phyloP scores from a whole-genome alignment of 2,113 vertebrate species.

The Coptodon rendalli region DNA sequence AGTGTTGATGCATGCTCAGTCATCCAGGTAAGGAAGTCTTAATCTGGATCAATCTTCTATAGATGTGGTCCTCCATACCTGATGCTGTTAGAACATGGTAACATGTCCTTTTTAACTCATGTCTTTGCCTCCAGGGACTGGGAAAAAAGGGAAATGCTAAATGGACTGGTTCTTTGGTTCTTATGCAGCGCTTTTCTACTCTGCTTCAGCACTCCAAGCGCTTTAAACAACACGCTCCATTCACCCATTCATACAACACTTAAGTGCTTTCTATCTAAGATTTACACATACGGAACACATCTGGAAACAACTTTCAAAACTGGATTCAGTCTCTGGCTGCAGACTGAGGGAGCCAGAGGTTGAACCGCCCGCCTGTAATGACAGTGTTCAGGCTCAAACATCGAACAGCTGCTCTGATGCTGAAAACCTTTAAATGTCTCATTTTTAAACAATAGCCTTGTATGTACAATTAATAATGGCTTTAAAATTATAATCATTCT shows the following conservation, averaged over 20 bases:
- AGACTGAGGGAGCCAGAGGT: background rate
- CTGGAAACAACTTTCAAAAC: background rate
- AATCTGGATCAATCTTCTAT: too few relatives aligned
- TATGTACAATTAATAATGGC: background rate
- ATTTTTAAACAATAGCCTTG: background rate
- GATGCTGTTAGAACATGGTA: too few relatives aligned
- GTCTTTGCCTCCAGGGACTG: too few relatives aligned
- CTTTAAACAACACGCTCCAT: background rate
- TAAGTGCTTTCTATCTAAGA: background rate
- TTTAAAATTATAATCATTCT: background rate
- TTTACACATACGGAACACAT: background rate
- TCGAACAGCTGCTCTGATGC: background rate
- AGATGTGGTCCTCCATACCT: too few relatives aligned
- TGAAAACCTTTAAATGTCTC: background rate
- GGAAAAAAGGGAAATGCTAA: background rate
- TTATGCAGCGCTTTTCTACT: background rate
- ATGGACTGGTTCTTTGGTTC: background rate
- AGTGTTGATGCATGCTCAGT: too few relatives aligned
- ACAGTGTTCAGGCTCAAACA: background rate
- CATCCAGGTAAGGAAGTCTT: too few relatives aligned
- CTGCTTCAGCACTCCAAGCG: background rate
- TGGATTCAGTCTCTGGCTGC: background rate
- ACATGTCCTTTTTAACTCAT: too few relatives aligned
- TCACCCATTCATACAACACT: background rate
- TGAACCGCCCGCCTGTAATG: background rate